phyloP scores from a whole-genome alignment of 2,888 invertebrate species.

The Drosophila yooni region DNA sequence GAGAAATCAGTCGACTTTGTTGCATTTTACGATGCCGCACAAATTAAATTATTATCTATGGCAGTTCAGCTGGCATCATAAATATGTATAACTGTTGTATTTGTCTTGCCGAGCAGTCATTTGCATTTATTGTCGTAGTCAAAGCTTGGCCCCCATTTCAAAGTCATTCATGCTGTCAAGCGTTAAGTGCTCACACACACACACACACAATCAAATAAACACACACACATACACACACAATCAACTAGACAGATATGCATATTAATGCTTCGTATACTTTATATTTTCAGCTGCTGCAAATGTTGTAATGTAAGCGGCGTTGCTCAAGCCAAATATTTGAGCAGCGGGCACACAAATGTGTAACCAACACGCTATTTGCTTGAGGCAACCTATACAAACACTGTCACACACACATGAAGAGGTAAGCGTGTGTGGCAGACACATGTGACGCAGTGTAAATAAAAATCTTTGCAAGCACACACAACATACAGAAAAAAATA shows the following conservation, averaged over 20 bases:
- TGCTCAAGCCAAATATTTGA: constrained; percentile 74
- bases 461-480: constrained; percentile 67
- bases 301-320: constrained; percentile 63
- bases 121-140: constrained; percentile 75
- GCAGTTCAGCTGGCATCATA: constrained; percentile 57
- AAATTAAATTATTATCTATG: constrained; percentile 76
- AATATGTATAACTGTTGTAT: constrained; percentile 40
- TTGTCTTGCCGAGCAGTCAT: constrained; percentile 36
- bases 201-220: constrained; percentile 9
- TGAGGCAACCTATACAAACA: constrained; percentile 61
- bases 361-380: constrained; percentile 79
- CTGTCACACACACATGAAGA: constrained; percentile 16
- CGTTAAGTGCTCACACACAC: constrained; percentile 60
- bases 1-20: constrained; percentile 49
- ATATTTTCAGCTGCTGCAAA: constrained; percentile 69
- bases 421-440: constrained; percentile 9
- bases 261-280: constrained; percentile 74
- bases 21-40: constrained; percentile 54
- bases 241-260: constrained; percentile 60
- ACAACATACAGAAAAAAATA: background rate
- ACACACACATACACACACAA: constrained; percentile 11
- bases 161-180: constrained; percentile 66
- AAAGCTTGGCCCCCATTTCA: constrained; percentile 66
- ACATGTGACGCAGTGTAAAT: constrained; percentile 68
- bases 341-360: constrained; percentile 76